Base-by-base conservation (phyloP, 2,797 vertebrate genomes). In the Eulemur rubriventer region DNA sequence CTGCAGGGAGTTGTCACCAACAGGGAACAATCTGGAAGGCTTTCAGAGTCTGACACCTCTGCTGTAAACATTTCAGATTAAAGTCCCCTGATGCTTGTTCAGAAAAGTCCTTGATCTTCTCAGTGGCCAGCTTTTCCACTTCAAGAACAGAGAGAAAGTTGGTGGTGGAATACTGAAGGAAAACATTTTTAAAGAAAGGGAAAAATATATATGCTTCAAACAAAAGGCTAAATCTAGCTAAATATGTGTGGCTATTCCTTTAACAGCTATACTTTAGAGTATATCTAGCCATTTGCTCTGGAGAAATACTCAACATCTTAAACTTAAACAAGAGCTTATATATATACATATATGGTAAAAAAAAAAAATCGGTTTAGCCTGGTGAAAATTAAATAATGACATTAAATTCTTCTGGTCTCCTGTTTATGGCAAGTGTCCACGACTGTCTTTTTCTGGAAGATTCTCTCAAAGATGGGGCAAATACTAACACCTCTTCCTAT, bases 1-100 rank as follows among this genome's bases (percentile, higher is more conserved):
- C 59, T 95, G 57, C 35, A 79, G 78, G 30, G 43, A 41, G 41
- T 43, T 95, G 93, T 94, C 59, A 81, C 38, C 2, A 28, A 96
- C n/a, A 76, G 26, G 38, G 50, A 94, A 67, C 38, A 85, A 79
- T 88, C 61, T 91, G 70, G 94, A 87, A 92, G 59, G 20, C 48
- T 87, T 87, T 89, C 57, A 82, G 59, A 87, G 84, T 83, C 82
- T 89, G 50, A 92, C 81, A 97, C 17, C 33, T 89, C 73, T n/a
- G 14, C 70, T 30, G 41, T 82, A 81, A 95, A 84, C 38, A 82
- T 79, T 95, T 95, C 72, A 86, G 33, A 84, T 83, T 73, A 88
- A 97, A 97, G 87, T 73, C 87, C 78, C 61, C 61, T 28, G 11
- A 4, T 46, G 46, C 28, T 96, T 46, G 18, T 61, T 86, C 59